A percentile compares a stretch with the other conserved stretches of the same genome.
These are phyloP conservation scores for Phorcus lineatus DNA, from an alignment of 2,888 invertebrate genomes.

Conservation along the genomic window DNA sequence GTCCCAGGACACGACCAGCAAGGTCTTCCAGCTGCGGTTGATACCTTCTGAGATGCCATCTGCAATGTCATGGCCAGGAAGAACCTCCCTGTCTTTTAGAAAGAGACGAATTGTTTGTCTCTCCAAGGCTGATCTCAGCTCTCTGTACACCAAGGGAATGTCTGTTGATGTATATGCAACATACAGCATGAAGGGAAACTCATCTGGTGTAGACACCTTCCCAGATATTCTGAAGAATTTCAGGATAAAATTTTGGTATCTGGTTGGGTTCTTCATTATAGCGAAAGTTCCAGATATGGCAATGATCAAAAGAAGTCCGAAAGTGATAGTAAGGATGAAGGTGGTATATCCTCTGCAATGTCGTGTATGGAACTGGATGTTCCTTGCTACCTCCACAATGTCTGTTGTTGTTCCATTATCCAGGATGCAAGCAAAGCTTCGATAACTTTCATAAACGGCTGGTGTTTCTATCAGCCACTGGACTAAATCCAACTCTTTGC, in stretches of 20 bases:
- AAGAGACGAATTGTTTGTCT: not conserved
- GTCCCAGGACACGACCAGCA: not conserved
- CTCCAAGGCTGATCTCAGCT: not conserved
- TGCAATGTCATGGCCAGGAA: slow-evolving; percentile 12
- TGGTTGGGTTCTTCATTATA: not conserved
- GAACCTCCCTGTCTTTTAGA: not conserved
- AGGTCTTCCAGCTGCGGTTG: slow-evolving; percentile 2
- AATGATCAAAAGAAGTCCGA: not conserved
- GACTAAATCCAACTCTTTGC: not conserved
- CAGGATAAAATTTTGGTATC: not conserved
- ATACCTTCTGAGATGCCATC: slow-evolving; percentile 9
- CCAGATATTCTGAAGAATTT: not conserved
- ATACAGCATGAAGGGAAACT: not conserved
- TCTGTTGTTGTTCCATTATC: not conserved
- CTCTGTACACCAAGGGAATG: not conserved
- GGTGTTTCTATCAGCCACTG: not conserved
- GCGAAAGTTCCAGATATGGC: not conserved
- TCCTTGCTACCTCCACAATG: not conserved
- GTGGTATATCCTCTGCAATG: not conserved
- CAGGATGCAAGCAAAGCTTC: not conserved
- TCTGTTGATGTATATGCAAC: not conserved
- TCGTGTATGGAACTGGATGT: not conserved
- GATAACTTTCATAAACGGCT: not conserved
- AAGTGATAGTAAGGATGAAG: not conserved
- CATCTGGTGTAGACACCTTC: not conserved